Percentiles rank a stretch among this genome's conserved stretches.
Evolutionary conservation across 1,140 invertebrate species (phyloP).

Genomic region (Eupeodes corollae): DNA sequence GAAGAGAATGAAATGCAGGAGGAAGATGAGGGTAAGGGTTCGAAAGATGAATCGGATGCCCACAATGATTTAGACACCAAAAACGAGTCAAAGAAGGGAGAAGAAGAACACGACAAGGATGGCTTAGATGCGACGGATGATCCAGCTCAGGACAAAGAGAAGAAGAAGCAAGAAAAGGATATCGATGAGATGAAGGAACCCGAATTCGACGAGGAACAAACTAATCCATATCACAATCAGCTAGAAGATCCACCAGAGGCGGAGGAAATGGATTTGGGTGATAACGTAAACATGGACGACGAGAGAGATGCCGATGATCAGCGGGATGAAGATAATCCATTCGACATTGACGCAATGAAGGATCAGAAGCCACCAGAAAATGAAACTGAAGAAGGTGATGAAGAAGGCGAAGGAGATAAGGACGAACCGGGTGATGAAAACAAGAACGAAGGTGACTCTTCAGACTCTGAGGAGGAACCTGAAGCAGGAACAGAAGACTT

Average conservation of each 20-base stretch:
- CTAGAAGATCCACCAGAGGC: slow-evolving; percentile 61
- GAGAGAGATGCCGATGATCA: slow-evolving; percentile 47
- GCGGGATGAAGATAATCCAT: slow-evolving; percentile 62
- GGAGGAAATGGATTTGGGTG: slow-evolving; percentile 75
- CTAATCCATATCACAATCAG: slow-evolving; percentile 76
- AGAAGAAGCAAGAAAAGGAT: slow-evolving; percentile 30
- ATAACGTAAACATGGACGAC: slow-evolving; percentile 73
- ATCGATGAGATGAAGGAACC: slow-evolving; percentile 52
- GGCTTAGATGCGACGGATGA: slow-evolving; percentile 36
- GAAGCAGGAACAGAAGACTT: slow-evolving; percentile 41
- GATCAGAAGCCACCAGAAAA: slow-evolving; percentile 39
- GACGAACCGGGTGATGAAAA: slow-evolving; percentile 37
- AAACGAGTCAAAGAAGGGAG: slow-evolving; percentile 41
- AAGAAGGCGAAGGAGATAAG: slow-evolving; percentile 32
- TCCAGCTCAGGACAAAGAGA: slow-evolving; percentile 22
- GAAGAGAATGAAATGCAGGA: slow-evolving; percentile 47
- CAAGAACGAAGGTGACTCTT: slow-evolving; percentile 35
- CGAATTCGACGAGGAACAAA: slow-evolving; percentile 69
- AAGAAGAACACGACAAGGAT: slow-evolving; percentile 41
- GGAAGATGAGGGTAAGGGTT: slow-evolving; percentile 55
- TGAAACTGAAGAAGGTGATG: slow-evolving; percentile 32
- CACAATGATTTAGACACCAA: slow-evolving; percentile 51
- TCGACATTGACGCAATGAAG: slow-evolving; percentile 72
- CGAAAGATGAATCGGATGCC: slow-evolving; percentile 56
- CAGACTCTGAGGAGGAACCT: slow-evolving; percentile 43